These are phyloP conservation scores for Zhuqinia jingwanae DNA, from an alignment of 2,888 invertebrate genomes.

Conservation along the genomic window DNA sequence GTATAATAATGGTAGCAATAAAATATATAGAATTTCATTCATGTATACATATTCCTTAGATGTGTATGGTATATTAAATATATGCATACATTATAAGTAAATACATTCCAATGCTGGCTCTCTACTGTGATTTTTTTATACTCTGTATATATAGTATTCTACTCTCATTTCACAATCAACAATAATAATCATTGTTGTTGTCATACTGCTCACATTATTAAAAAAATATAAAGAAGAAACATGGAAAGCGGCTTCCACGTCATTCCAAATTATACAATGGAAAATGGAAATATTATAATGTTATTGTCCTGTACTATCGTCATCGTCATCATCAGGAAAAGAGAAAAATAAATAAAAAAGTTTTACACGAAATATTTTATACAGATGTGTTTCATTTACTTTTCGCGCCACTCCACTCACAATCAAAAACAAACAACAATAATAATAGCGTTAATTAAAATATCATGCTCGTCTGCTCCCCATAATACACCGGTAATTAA, in stretches of 20 bases:
- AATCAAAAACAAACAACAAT: conserved; percentile 42
- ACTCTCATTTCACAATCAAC: conserved; percentile 22
- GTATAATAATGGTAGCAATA: conserved; percentile 37
- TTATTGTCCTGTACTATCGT: conserved; percentile 41
- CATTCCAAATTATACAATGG: conserved; percentile 62
- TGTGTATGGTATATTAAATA: too few relatives aligned
- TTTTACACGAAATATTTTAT: conserved; percentile 51
- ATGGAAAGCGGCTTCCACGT: conserved; percentile 66
- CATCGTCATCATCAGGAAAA: background rate
- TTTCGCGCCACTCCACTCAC: conserved; percentile 52
- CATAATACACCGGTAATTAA: conserved; percentile 76
- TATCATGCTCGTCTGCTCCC: conserved; percentile 56
- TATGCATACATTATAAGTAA: too few relatives aligned
- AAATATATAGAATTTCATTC: background rate
- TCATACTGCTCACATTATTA: conserved; percentile 38
- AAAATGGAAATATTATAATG: conserved; percentile 58
- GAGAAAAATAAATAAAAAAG: conserved; percentile 1
- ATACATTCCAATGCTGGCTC: too few relatives aligned
- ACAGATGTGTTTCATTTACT: conserved; percentile 44
- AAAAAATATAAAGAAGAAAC: conserved; percentile 30
- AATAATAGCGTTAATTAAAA: background rate
- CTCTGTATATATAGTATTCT: too few relatives aligned
- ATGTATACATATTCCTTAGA: too few relatives aligned
- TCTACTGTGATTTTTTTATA: too few relatives aligned
- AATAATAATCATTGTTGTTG: conserved; percentile 66